Evolutionary conservation across 1,140 invertebrate species (phyloP), one percentile per base, ranked within the genome.

Genomic region (Saccostrea echinata): DNA sequence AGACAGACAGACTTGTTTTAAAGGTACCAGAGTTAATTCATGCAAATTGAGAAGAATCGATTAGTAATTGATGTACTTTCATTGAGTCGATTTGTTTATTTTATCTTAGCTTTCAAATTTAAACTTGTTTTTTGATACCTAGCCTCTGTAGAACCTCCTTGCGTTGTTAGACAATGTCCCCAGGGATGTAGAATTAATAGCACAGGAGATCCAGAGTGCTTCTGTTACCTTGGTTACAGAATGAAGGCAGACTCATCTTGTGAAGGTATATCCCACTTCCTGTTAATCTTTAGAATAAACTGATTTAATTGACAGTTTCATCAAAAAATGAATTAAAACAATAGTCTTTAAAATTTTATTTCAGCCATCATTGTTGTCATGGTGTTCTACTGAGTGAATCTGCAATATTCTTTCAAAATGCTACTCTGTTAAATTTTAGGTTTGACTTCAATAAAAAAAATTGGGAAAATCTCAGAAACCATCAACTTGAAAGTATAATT

Each of bases 151-250:
- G 68, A 71, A 71, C n/a, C 24, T 71, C 9, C 27, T 27, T 84
- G 57, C 30, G 33, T 35, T 33, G 24, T 24, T 21, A 6, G 11
- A 55, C 52, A 84, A 18, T 84, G 84, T 61, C 33, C n/a, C 16
- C 57, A 84, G 27, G 84, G 52, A n/a, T 84, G 84, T 30, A 82
- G 35, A 51, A 33, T 35, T 18, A 84, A 61, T 1, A 12, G 18
- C n/a, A 18, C 55, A 3, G 84, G 30, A 35, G 53, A 84, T 21
- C 53, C 52, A 33, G 33, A 61, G 30, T 84, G 57, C n/a, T 61
- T 33, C 13, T 84, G 84, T 61, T 30, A 21, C 30, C 33, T 55
- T 84, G 52, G 52, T 27, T 61, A 84, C 57, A 61, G 53, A 64
- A 21, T 16, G 8, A 12, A 61, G 21, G 11, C 57, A 4, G 84